Evolutionary conservation across 2,797 vertebrate species (phyloP).

Genomic region (Linurgus olivaceus): DNA sequence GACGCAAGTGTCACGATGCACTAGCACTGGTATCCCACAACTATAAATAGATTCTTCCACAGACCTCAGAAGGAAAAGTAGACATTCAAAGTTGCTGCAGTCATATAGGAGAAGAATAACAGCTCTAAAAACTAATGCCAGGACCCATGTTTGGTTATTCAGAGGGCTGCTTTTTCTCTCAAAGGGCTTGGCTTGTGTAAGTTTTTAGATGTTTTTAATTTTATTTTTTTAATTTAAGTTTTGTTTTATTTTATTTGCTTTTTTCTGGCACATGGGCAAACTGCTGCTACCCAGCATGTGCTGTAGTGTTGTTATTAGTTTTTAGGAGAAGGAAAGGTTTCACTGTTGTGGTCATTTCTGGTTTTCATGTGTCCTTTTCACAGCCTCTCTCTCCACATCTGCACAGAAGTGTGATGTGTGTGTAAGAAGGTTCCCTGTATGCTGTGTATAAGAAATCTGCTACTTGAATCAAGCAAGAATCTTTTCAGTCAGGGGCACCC

Average conservation of each 20-base stretch:
- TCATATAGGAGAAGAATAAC: background rate
- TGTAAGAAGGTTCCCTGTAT: background rate
- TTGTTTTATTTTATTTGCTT: background rate
- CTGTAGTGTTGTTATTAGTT: background rate
- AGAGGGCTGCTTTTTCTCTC: conserved; percentile 19
- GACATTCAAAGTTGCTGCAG: background rate
- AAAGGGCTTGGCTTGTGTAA: background rate
- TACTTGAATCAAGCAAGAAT: background rate
- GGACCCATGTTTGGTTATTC: background rate
- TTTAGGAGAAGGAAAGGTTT: background rate
- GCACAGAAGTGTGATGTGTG: too few relatives aligned
- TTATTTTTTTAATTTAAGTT: background rate
- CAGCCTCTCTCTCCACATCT: background rate
- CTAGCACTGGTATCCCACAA: background rate
- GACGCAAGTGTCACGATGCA: background rate
- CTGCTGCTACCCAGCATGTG: background rate
- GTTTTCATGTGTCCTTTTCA: background rate
- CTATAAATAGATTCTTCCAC: conserved; percentile 55
- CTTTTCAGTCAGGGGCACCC: background rate
- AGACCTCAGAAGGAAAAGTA: background rate
- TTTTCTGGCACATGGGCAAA: background rate
- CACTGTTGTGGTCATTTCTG: background rate
- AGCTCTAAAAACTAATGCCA: background rate
- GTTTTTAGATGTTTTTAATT: background rate
- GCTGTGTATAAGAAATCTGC: background rate